These are phyloP conservation scores for Tetranychus piercei DNA, from an alignment of 2,888 invertebrate species.

Conservation along the genomic window DNA sequence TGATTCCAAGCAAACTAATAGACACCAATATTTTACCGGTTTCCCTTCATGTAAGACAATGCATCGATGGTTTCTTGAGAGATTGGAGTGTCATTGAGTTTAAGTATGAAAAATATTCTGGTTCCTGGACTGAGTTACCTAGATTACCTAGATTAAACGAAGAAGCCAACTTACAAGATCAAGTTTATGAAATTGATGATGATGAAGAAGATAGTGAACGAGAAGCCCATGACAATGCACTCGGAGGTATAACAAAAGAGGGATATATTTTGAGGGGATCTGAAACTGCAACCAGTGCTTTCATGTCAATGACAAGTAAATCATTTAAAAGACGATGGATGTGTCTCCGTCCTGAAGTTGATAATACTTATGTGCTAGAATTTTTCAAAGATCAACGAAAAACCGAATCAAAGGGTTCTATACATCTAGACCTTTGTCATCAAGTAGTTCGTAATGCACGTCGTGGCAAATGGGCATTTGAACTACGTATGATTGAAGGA, in stretches of 20 bases:
- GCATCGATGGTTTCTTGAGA: slow-evolving; percentile 56
- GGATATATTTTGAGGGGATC: slow-evolving; percentile 79
- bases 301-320: slow-evolving; percentile 79
- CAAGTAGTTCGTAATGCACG: slow-evolving; percentile 68
- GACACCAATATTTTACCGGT: slow-evolving; percentile 11
- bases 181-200: slow-evolving; percentile 65
- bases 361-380: slow-evolving; percentile 74
- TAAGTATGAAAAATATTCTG: slow-evolving; percentile 72
- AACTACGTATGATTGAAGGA: slow-evolving; percentile 52
- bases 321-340: slow-evolving; percentile 79
- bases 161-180: slow-evolving; percentile 43
- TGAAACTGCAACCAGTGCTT: slow-evolving; percentile 68
- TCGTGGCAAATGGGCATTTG: slow-evolving; percentile 66
- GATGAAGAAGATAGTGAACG: slow-evolving; percentile 42
- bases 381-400: slow-evolving; percentile 82
- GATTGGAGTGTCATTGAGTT: slow-evolving; percentile 77
- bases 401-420: slow-evolving; percentile 70
- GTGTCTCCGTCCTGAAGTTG: slow-evolving; percentile 69
- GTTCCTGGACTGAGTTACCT: slow-evolving; percentile 66
- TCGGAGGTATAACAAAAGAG: slow-evolving; percentile 45
- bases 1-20: background rate
- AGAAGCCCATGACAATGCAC: slow-evolving; percentile 29
- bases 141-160: slow-evolving; percentile 41
- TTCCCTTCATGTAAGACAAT: slow-evolving; percentile 45
- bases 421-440: slow-evolving; percentile 81